Conservation (phyloP, 2,797 vertebrate species). For the Crenichthys baileyi region DNA sequence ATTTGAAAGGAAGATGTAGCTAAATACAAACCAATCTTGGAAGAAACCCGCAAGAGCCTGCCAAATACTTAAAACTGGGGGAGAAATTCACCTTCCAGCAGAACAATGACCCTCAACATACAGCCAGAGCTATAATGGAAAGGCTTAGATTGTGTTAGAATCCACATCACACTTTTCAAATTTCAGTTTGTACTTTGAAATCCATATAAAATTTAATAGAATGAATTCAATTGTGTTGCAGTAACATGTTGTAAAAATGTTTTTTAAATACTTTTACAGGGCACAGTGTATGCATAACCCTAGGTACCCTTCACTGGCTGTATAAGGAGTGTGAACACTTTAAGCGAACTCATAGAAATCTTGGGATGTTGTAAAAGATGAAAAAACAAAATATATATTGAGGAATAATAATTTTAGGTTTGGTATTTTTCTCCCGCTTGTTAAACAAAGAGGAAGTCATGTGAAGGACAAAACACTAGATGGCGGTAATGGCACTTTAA, state of each 20-base stretch:
- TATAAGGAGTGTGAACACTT: background rate
- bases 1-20: background rate
- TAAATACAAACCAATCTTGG: background rate
- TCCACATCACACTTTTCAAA: background rate
- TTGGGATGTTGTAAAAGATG: background rate
- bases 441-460: background rate
- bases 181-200: background rate
- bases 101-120: background rate
- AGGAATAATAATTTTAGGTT: background rate
- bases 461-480: constrained; percentile 44
- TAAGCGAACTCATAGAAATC: background rate
- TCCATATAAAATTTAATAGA: background rate
- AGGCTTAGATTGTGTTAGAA: background rate
- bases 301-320: background rate
- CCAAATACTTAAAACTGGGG: background rate
- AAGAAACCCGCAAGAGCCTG: background rate
- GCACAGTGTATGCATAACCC: background rate
- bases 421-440: background rate
- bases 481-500: constrained; percentile 39
- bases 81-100: background rate
- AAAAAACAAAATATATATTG: background rate
- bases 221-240: background rate
- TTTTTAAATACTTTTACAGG: no score
- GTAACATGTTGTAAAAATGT: background rate
- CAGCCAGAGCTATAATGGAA: background rate